These are phyloP conservation scores for Gryon sp. DNA, from an alignment of 1,140 invertebrate species.

Conservation along the genomic window DNA sequence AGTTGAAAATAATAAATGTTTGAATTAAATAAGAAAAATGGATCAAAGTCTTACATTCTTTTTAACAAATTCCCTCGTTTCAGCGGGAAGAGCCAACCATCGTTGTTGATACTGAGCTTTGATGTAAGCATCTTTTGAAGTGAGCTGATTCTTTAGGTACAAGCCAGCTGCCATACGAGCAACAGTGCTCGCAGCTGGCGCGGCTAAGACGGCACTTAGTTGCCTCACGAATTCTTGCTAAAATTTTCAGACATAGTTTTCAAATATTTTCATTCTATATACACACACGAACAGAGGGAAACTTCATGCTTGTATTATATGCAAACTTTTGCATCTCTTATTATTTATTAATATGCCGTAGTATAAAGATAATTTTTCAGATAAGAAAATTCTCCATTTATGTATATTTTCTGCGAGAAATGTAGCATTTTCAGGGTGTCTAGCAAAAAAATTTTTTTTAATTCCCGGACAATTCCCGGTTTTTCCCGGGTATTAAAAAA, in stretches of 20 bases:
- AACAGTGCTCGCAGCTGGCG: slow-evolving; percentile 93
- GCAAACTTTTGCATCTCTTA: no score
- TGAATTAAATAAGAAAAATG: slow-evolving; percentile 14
- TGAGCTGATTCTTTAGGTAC: slow-evolving; percentile 98
- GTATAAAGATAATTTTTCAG: no score
- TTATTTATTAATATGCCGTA: no score
- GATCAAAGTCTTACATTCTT: slow-evolving; percentile 88
- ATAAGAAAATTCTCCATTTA: no score
- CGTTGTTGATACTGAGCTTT: slow-evolving; percentile 92
- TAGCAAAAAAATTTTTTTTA: no score
- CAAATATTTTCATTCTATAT: no score
- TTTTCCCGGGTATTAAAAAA: no score
- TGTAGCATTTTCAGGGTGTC: no score
- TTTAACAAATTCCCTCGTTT: slow-evolving; percentile 93
- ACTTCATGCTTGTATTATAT: no score
- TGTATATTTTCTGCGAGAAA: no score
- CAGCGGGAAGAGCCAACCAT: slow-evolving; percentile 94
- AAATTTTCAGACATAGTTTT: slow-evolving; percentile 66
- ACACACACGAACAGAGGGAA: no score
- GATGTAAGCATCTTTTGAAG: slow-evolving; percentile 94
- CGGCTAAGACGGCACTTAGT: slow-evolving; percentile 94
- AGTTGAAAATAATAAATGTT: neutral
- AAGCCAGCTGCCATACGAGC: slow-evolving; percentile 98
- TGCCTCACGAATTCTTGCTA: slow-evolving; percentile 95
- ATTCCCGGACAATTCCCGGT: no score